phyloP scores from a whole-genome alignment of 2,113 vertebrate species.

The Malurus cyaneus region DNA sequence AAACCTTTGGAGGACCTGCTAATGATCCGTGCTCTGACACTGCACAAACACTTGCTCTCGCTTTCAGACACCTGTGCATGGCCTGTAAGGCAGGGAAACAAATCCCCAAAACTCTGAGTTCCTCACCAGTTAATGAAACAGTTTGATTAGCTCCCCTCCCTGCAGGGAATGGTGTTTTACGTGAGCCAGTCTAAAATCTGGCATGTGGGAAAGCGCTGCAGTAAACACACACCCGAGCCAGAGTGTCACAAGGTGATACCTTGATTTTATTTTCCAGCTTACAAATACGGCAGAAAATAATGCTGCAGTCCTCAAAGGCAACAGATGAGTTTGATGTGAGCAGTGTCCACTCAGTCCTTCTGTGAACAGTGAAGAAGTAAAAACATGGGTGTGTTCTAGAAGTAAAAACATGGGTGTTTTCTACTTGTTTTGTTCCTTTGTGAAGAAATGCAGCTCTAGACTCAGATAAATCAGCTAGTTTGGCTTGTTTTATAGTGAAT shows the following conservation, averaged over 20 bases:
- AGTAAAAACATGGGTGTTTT: background rate
- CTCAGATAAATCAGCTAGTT: background rate
- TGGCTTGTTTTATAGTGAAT: background rate
- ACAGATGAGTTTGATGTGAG: background rate
- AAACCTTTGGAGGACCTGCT: background rate
- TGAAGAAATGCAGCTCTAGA: background rate
- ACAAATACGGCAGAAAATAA: background rate
- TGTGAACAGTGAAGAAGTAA: background rate
- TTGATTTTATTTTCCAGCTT: conserved; percentile 13
- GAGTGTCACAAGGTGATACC: background rate
- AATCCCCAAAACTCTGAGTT: background rate
- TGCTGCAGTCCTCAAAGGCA: conserved; percentile 13
- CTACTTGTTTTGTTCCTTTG: background rate
- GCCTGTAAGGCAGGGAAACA: background rate
- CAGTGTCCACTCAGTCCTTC: background rate
- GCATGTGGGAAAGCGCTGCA: background rate
- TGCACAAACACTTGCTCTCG: background rate
- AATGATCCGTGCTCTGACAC: background rate
- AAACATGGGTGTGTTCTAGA: background rate
- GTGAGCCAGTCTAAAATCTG: background rate
- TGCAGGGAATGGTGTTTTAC: background rate
- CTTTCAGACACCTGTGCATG: background rate
- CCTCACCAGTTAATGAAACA: background rate
- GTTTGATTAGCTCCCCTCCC: background rate
- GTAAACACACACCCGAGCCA: background rate